Evolutionary conservation across 2,797 vertebrate genomes (phyloP).

Genomic region (Menidia menidia): DNA sequence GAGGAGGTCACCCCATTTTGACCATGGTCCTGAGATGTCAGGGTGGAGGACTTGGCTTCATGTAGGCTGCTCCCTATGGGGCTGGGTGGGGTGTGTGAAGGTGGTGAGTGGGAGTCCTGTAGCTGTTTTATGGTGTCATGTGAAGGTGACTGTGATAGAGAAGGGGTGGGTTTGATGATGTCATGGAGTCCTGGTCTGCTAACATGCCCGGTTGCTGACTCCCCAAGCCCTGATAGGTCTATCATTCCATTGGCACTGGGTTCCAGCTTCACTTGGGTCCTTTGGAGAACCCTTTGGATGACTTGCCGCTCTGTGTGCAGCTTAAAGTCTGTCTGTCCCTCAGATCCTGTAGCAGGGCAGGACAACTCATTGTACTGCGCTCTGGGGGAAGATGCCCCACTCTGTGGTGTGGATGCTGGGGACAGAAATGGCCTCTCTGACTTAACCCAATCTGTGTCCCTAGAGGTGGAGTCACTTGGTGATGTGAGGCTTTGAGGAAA

Average conservation of each 20-base stretch:
- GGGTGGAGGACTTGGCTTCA: slow-evolving; percentile 73
- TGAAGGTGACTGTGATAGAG: slow-evolving; percentile 57
- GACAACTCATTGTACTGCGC: slow-evolving; percentile 86
- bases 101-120: slow-evolving; percentile 56
- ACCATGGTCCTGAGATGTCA: slow-evolving; percentile 75
- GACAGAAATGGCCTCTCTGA: slow-evolving; percentile 74
- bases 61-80: slow-evolving; percentile 52
- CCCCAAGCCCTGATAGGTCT: slow-evolving; percentile 82
- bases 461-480: slow-evolving; percentile 57
- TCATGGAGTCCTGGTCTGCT: slow-evolving; percentile 61
- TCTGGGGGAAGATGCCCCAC: slow-evolving; percentile 69
- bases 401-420: slow-evolving; percentile 69
- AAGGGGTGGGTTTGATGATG: slow-evolving; percentile 59
- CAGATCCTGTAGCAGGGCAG: slow-evolving; percentile 81
- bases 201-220: slow-evolving; percentile 54
- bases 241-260: slow-evolving; percentile 85
- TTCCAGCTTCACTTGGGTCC: slow-evolving; percentile 89
- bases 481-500: slow-evolving; percentile 52
- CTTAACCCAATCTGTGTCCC: slow-evolving; percentile 77
- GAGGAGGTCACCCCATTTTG: slow-evolving; percentile 65
- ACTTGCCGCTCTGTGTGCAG: slow-evolving; percentile 88
- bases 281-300: slow-evolving; percentile 91
- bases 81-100: slow-evolving; percentile 50
- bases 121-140: slow-evolving; percentile 64
- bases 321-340: slow-evolving; percentile 90